Conservation (phyloP, 1,140 invertebrate genomes). For the Cotesia typhae region DNA sequence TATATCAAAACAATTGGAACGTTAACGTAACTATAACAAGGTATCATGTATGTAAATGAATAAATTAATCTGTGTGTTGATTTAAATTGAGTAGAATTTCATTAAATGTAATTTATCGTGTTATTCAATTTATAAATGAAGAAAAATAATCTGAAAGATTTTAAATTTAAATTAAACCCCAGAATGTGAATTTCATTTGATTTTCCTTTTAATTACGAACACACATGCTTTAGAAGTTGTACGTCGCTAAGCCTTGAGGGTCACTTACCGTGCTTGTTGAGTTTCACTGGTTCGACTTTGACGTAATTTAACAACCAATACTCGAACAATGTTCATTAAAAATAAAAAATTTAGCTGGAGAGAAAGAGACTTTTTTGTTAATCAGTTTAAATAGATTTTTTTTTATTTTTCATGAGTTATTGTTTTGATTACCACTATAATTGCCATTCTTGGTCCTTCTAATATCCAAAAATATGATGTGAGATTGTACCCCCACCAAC, state of each 20-base stretch:
- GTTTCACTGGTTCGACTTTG: conserved; percentile 81
- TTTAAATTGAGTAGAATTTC: too few relatives aligned
- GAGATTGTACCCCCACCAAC: conserved; percentile 87
- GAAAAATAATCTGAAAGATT: too few relatives aligned
- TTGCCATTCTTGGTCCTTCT: conserved; percentile 80
- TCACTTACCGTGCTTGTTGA: conserved; percentile 78
- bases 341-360: conserved; percentile 85
- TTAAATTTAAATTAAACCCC: too few relatives aligned
- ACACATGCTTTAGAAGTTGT: neutral
- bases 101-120: too few relatives aligned
- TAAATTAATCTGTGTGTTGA: too few relatives aligned
- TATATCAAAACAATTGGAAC: too few relatives aligned
- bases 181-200: conserved; percentile 1
- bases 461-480: conserved; percentile 85
- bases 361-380: conserved; percentile 32
- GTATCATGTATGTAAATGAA: too few relatives aligned
- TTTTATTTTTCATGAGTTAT: neutral
- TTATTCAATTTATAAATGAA: too few relatives aligned
- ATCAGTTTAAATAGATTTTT: neutral
- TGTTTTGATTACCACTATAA: conserved; percentile 75
- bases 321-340: conserved; percentile 84
- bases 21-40: too few relatives aligned
- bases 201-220: neutral
- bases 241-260: neutral
- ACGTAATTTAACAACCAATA: conserved; percentile 82